Evolutionary conservation across 1,140 invertebrate genomes (phyloP).

Genomic region (Proctacanthus coquilletti): DNA sequence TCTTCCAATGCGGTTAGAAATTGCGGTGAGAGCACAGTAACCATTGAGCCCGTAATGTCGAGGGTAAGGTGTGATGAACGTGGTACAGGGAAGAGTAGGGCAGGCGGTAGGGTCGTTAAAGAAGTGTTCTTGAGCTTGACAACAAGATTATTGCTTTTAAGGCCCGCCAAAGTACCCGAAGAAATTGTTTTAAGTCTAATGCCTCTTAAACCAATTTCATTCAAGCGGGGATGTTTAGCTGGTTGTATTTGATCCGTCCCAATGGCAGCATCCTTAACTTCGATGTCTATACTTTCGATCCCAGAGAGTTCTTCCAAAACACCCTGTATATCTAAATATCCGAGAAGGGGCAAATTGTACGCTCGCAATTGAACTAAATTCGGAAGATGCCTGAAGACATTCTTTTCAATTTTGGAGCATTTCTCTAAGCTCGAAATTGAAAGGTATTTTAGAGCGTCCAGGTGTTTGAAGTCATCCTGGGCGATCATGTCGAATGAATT

Average conservation of each 20-base stretch:
- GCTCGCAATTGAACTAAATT: slow-evolving; percentile 54
- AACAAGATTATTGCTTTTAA: slow-evolving; percentile 51
- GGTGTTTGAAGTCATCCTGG: slow-evolving; percentile 53
- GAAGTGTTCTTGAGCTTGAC: slow-evolving; percentile 67
- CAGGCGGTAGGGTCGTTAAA: slow-evolving; percentile 54
- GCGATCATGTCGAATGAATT: slow-evolving; percentile 59
- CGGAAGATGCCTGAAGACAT: slow-evolving; percentile 53
- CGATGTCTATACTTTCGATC: slow-evolving; percentile 59
- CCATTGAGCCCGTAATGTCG: slow-evolving; percentile 60
- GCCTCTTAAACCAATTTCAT: slow-evolving; percentile 56
- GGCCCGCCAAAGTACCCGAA: slow-evolving; percentile 64
- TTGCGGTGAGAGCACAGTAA: slow-evolving; percentile 57
- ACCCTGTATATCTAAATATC: slow-evolving; percentile 69
- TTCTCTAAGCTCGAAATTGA: slow-evolving; percentile 49
- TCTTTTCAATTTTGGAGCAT: slow-evolving; percentile 64
- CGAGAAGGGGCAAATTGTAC: slow-evolving; percentile 57
- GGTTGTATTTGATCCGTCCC: slow-evolving; percentile 68
- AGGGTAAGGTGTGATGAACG: slow-evolving; percentile 64
- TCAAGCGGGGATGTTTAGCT: slow-evolving; percentile 60
- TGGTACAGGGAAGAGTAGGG: slow-evolving; percentile 75
- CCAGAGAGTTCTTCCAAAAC: slow-evolving; percentile 53
- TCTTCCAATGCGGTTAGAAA: slow-evolving; percentile 66
- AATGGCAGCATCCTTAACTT: slow-evolving; percentile 69
- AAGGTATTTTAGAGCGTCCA: slow-evolving; percentile 46
- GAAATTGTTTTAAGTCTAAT: slow-evolving; percentile 58